Conservation (phyloP, 2,113 vertebrate genomes). For the Picathartes gymnocephalus region DNA sequence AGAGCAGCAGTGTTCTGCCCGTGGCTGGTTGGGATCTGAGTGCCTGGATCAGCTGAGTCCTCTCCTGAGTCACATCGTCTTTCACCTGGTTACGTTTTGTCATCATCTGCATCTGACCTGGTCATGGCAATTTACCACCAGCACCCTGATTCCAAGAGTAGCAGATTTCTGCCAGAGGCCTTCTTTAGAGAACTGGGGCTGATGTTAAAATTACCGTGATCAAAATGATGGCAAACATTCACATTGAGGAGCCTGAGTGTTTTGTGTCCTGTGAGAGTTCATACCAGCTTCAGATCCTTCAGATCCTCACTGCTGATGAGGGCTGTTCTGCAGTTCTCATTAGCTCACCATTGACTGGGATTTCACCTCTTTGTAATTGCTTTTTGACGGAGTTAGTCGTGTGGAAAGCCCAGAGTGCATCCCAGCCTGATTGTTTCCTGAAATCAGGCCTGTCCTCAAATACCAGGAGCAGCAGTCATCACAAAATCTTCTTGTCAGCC, state of each 20-base stretch:
- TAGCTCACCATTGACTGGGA: not conserved
- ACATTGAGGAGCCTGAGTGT: not conserved
- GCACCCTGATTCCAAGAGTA: not conserved
- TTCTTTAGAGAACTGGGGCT: not conserved
- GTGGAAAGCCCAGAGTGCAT: not conserved
- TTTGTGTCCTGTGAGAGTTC: not conserved
- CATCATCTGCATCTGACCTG: not conserved
- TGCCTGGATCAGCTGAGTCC: not conserved
- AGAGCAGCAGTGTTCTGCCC: not conserved
- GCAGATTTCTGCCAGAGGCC: not conserved
- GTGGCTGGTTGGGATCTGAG: not conserved
- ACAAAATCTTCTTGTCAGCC: not conserved
- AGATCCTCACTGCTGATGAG: not conserved
- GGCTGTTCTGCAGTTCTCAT: not conserved
- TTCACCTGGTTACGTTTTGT: not conserved
- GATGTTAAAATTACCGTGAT: not conserved
- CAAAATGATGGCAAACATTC: rapidly evolving
- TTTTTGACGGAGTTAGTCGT: not conserved
- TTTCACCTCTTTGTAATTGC: not conserved
- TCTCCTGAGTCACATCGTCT: not conserved
- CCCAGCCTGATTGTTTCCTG: not conserved
- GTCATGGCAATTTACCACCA: not conserved
- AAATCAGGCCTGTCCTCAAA: not conserved
- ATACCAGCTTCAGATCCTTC: not conserved
- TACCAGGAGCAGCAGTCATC: not conserved